phyloP scores from a whole-genome alignment of 1,140 invertebrate genomes.

The Hermatobates lingyangjiaoensis region DNA sequence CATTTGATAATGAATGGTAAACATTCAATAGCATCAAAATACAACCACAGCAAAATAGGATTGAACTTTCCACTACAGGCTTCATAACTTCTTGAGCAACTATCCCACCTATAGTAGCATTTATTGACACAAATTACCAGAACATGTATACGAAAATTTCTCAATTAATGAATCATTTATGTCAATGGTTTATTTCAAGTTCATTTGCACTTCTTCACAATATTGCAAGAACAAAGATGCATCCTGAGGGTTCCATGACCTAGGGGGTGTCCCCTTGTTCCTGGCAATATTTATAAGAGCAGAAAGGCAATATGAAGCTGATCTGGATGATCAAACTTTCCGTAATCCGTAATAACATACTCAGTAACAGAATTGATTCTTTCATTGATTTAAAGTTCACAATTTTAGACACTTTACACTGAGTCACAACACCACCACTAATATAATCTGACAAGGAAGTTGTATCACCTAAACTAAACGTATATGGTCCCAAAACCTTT shows the following conservation, averaged over 20 bases:
- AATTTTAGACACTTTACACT: constrained; percentile 90
- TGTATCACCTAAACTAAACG: constrained; percentile 94
- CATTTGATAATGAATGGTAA: too few relatives aligned
- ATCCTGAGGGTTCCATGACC: constrained; percentile 62
- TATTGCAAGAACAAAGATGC: constrained; percentile 51
- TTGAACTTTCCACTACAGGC: constrained; percentile 94
- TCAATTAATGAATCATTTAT: constrained; percentile 52
- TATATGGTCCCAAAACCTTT: constrained; percentile 84
- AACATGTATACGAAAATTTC: constrained; percentile 47
- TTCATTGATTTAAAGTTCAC: constrained; percentile 62
- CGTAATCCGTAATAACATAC: constrained; percentile 81
- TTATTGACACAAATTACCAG: constrained; percentile 78
- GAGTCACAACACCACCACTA: constrained; percentile 78
- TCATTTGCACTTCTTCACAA: constrained; percentile 34
- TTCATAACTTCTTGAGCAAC: constrained; percentile 95
- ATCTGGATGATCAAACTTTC: constrained; percentile 81
- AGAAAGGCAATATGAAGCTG: constrained; percentile 79
- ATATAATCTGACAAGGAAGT: constrained; percentile 45
- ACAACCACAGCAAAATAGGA: constrained; percentile 89
- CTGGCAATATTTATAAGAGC: constrained; percentile 55
- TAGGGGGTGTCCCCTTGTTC: constrained; percentile 39
- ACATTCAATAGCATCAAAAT: constrained; percentile 92
- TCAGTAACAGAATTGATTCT: constrained; percentile 58
- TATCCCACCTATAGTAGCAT: constrained; percentile 85
- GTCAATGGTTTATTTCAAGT: constrained; percentile 39